A percentile compares a stretch with the other conserved stretches of the same genome.
Conservation (phyloP, 2,888 invertebrate species). For the Clostera curtula region DNA sequence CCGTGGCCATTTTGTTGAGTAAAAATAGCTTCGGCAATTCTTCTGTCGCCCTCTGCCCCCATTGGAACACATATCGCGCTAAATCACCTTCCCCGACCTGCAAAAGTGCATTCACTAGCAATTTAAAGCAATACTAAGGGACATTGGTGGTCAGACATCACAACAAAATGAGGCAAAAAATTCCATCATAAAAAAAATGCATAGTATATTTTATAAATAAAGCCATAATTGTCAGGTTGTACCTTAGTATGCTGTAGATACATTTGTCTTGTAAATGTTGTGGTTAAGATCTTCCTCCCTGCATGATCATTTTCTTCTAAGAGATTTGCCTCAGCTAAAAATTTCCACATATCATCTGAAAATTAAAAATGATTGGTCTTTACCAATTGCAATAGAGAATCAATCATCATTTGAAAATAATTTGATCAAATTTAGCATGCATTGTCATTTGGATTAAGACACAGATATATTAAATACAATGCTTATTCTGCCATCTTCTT, state of each 20-base stretch:
- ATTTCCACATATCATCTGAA: slow-evolving; percentile 67
- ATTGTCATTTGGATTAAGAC: too few relatives aligned
- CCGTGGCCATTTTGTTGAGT: slow-evolving; percentile 69
- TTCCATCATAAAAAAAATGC: background rate
- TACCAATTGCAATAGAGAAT: background rate
- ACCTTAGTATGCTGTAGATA: slow-evolving; percentile 57
- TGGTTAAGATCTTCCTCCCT: slow-evolving; percentile 43
- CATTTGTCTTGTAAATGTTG: slow-evolving; percentile 48
- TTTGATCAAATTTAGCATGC: too few relatives aligned
- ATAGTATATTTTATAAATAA: too few relatives aligned
- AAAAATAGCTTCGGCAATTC: slow-evolving; percentile 63
- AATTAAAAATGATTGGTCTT: slow-evolving; percentile 2
- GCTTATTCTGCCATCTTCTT: too few relatives aligned
- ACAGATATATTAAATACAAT: too few relatives aligned
- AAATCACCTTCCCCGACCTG: slow-evolving; percentile 62
- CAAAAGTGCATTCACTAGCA: slow-evolving; percentile 4
- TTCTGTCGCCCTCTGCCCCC: slow-evolving; percentile 68
- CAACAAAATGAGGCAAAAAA: background rate
- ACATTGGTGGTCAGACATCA: slow-evolving; percentile 1
- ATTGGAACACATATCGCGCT: slow-evolving; percentile 52
- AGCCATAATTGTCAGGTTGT: slow-evolving; percentile 1
- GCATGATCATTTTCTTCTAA: slow-evolving; percentile 44
- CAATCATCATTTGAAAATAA: too few relatives aligned
- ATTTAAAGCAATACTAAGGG: slow-evolving; percentile 3
- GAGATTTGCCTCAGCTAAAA: slow-evolving; percentile 57